Evolutionary conservation across 1,140 invertebrate species (phyloP), one percentile per base, ranked within the genome.

Genomic region (Heterodera schachtii): DNA sequence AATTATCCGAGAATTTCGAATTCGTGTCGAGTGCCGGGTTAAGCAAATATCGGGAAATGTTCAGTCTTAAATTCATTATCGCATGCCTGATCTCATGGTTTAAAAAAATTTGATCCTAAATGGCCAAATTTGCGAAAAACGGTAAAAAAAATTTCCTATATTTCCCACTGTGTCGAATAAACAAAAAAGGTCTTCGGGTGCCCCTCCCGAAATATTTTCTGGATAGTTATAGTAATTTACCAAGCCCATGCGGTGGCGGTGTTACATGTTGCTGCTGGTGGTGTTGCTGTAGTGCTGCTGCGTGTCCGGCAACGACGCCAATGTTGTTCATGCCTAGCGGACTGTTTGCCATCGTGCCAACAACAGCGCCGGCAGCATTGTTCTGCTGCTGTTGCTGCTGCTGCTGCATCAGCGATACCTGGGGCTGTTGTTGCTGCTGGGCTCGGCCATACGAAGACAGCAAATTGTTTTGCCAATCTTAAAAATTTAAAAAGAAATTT

Each of bases 381-480:
- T 41, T 41, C 19, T 47, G 74, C 57, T 7, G 47, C 13, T 31
- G 57, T 52, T 75, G 74, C 57, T 71, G 31, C n/a, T 78, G 76
- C 52, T 78, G 76, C 70, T 66, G 64, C 13, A 31, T 16, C 21
- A n/a, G n/a, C n/a, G n/a, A n/a, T n/a, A n/a, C n/a, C n/a, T 44
- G 70, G 31, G 21, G 76, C 19, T 78, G 64, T 3, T 66, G 43
- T 46, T 78, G 76, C 9, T 64, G 76, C 9, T 71, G 76, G 11
- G 47, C 47, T 41, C 76, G 21, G 31, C 74, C 71, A 82, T 86
- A 86, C 31, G 81, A 67, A 4, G 64, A 41, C 57, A 88, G 67
- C 41, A 86, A 70, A 57, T 74, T 83, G 44, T 44, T 86, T 47
- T 81, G 78, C 85, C 85, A 86, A 49, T 86, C 86, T 76, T n/a